Percentiles rank a stretch among this genome's conserved stretches.
Evolutionary conservation across 2,888 invertebrate genomes (phyloP).

Genomic region (Bellardia bayeri): DNA sequence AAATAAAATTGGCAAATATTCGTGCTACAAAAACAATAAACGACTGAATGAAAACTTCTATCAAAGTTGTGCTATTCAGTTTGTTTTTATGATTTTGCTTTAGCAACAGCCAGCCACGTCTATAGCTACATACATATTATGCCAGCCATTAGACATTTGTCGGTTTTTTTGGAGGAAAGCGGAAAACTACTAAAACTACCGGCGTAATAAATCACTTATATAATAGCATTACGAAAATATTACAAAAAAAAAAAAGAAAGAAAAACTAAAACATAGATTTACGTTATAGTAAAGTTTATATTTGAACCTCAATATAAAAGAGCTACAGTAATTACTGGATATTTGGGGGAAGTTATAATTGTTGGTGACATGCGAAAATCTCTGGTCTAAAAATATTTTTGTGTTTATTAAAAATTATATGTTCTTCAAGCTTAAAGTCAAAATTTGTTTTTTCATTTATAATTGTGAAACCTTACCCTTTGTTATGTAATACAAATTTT

Average conservation of each 20-base stretch:
- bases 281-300: slow-evolving; percentile 13
- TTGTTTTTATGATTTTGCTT: neutral
- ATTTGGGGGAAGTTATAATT: neutral
- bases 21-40: neutral
- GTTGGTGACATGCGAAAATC: neutral
- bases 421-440: too few species aligned
- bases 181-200: neutral
- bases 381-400: too few species aligned
- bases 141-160: slow-evolving; percentile 22
- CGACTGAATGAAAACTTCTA: neutral
- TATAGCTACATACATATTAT: neutral
- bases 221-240: neutral
- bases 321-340: neutral
- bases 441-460: too few species aligned
- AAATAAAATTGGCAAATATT: slow-evolving; percentile 49
- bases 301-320: neutral
- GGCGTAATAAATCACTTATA: slow-evolving; percentile 47
- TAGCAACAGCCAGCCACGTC: neutral
- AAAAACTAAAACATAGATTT: neutral
- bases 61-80: slow-evolving; percentile 18
- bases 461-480: too few species aligned
- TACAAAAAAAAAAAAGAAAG: neutral
- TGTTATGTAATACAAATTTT: too few species aligned
- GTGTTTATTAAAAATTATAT: too few species aligned
- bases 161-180: neutral